Conservation (phyloP, 1,140 invertebrate genomes). For the Probaryconus sp. region DNA sequence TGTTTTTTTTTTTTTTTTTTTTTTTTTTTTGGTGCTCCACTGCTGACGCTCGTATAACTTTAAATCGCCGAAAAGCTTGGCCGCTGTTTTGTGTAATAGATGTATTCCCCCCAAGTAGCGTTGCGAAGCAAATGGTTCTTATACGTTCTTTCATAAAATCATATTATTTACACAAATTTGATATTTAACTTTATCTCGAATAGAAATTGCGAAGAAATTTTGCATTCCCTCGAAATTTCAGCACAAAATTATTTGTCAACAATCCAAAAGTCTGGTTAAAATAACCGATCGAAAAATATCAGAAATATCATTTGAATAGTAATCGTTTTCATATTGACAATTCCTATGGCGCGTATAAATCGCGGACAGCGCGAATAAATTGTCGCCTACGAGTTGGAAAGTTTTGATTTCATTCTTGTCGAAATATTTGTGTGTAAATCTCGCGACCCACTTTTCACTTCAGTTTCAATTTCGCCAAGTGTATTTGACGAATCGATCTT, state of each 20-base stretch:
- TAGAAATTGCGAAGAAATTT: no score
- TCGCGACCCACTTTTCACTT: slow-evolving; percentile 12
- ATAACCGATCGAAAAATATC: not conserved
- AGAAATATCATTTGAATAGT: slow-evolving; percentile 16
- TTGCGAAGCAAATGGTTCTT: slow-evolving; percentile 8
- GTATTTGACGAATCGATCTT: slow-evolving; percentile 27
- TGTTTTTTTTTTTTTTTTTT: no score
- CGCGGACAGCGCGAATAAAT: slow-evolving; percentile 2
- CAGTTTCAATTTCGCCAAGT: slow-evolving; percentile 21
- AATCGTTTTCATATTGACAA: slow-evolving; percentile 6
- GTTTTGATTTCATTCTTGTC: slow-evolving; percentile 23
- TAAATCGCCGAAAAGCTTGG: slow-evolving; percentile 10
- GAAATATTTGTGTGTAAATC: slow-evolving; percentile 17
- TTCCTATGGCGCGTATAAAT: slow-evolving; percentile 7
- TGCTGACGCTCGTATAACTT: slow-evolving; percentile 20
- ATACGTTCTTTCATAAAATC: slow-evolving; percentile 24
- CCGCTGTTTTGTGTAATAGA: slow-evolving; percentile 12
- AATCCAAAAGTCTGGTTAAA: not conserved
- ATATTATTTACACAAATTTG: not conserved
- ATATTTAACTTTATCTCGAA: slow-evolving; percentile 13
- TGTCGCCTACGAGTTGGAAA: slow-evolving; percentile 1
- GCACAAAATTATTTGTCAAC: slow-evolving; percentile 13
- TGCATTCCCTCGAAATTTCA: slow-evolving; percentile 22
- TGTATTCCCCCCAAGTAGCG: slow-evolving; percentile 8
- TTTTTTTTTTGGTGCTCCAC: no score